Conservation (phyloP, 2,888 invertebrate genomes). For the Diarsia rubi region DNA sequence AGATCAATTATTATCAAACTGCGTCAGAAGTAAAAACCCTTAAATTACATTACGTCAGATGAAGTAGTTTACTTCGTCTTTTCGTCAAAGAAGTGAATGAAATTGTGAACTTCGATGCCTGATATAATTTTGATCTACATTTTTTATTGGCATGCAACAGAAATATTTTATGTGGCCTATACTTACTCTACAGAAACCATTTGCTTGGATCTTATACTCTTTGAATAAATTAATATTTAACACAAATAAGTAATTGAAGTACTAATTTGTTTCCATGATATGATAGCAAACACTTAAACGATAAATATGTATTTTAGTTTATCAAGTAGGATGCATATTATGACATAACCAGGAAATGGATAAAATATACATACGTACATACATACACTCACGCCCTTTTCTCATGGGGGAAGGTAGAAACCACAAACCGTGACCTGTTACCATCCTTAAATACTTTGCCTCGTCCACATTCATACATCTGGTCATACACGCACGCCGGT, state of each 20-base stretch:
- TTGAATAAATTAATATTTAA: slow-evolving; percentile 12
- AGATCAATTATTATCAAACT: not conserved
- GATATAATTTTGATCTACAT: not conserved
- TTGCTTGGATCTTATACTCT: slow-evolving; percentile 1
- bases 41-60: too few species aligned
- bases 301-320: slow-evolving; percentile 16
- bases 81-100: not conserved
- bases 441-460: too few species aligned
- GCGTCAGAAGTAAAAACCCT: not conserved
- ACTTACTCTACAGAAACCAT: not conserved
- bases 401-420: too few species aligned
- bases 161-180: not conserved
- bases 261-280: slow-evolving; percentile 21
- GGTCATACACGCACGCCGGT: too few species aligned
- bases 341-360: slow-evolving; percentile 8
- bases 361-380: not conserved
- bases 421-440: too few species aligned
- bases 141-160: slow-evolving; percentile 1
- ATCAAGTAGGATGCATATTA: slow-evolving; percentile 28
- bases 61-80: too few species aligned
- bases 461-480: too few species aligned
- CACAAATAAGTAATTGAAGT: slow-evolving; percentile 8
- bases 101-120: not conserved
- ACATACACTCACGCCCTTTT: too few species aligned
- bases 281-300: slow-evolving; percentile 21